phyloP scores from a whole-genome alignment of 2,113 vertebrate genomes.

The Sander vitreus region DNA sequence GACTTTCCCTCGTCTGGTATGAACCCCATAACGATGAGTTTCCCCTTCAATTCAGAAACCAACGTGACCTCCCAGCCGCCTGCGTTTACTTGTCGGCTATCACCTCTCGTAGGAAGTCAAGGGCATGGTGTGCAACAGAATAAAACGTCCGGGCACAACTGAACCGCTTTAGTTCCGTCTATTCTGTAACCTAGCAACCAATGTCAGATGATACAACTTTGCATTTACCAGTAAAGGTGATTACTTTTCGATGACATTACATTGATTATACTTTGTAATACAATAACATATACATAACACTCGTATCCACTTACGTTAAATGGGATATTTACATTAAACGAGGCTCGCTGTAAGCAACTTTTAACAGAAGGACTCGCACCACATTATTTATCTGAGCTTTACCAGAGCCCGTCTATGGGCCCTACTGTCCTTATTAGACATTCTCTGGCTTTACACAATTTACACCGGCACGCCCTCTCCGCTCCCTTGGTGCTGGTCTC shows the following conservation, averaged over 20 bases:
- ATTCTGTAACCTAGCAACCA: constrained; percentile 56
- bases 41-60: background rate
- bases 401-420: no score
- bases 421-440: no score
- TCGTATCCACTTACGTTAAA: background rate
- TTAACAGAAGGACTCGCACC: no score
- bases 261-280: background rate
- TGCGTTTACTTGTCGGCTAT: background rate
- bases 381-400: no score
- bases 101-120: constrained; percentile 78
- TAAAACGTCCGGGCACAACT: constrained; percentile 40
- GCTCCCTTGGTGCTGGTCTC: no score
- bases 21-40: constrained; percentile 75
- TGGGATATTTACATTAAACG: background rate
- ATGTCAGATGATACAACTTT: background rate
- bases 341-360: background rate
- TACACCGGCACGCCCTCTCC: no score
- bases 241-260: background rate
- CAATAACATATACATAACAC: background rate
- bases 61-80: constrained; percentile 9
- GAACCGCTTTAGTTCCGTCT: constrained; percentile 22
- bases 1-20: constrained; percentile 82
- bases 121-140: constrained; percentile 55
- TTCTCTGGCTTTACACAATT: no score
- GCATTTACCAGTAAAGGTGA: background rate